phyloP scores from a whole-genome alignment of 2,113 vertebrate species.

The Salvelinus namaycush region DNA sequence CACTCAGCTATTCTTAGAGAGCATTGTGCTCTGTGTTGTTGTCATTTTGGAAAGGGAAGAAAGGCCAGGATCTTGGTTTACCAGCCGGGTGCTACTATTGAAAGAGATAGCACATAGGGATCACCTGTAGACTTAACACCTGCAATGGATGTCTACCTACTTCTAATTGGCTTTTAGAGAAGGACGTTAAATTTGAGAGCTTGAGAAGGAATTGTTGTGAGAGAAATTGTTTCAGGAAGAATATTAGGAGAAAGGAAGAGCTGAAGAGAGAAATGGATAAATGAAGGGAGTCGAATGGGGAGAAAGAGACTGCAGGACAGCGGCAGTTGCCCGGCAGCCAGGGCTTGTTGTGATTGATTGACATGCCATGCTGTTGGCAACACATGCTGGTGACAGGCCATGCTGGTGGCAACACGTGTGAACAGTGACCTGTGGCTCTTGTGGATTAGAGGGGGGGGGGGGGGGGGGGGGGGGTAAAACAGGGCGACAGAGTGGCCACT shows the following conservation, averaged over 20 bases:
- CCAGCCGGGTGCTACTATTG: neutral
- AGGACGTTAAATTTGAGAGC: neutral
- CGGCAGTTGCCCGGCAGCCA: neutral
- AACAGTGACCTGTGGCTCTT: neutral
- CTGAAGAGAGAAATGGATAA: neutral
- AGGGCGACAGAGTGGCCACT: conserved; percentile 17
- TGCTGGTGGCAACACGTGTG: neutral
- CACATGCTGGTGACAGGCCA: neutral
- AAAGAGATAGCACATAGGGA: neutral
- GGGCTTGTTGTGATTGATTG: neutral
- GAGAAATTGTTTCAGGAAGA: neutral
- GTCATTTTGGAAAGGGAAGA: neutral
- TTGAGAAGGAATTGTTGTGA: too few species aligned
- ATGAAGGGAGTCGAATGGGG: neutral
- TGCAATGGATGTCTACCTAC: neutral
- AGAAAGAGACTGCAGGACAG: too few species aligned
- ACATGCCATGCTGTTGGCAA: neutral
- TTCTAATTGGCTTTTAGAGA: neutral
- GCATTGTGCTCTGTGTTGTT: neutral
- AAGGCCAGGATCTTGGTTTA: neutral
- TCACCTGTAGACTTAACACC: neutral
- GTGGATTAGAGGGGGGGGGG: neutral
- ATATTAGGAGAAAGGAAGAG: too few species aligned
- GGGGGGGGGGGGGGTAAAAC: neutral
- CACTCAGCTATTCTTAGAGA: neutral